Evolutionary conservation across 2,888 invertebrate species (phyloP).

Genomic region (Aleiodes testaceus): DNA sequence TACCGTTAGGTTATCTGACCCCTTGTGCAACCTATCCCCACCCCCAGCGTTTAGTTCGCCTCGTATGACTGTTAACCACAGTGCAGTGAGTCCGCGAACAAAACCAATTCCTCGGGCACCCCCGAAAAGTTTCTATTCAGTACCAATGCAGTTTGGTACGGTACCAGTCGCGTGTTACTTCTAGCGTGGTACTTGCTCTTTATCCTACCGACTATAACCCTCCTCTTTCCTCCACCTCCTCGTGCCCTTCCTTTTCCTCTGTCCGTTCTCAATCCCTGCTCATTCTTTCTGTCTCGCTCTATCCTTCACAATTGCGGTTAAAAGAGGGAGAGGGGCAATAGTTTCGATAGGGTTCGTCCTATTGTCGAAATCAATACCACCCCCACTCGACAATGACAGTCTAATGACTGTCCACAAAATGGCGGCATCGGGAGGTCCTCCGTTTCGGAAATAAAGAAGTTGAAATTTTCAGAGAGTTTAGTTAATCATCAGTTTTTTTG

Average conservation of each 20-base stretch:
- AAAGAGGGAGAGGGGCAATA: conserved; percentile 44
- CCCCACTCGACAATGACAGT: conserved; percentile 47
- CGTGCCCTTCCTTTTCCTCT: conserved; percentile 17
- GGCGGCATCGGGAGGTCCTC: neutral
- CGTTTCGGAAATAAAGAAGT: no score
- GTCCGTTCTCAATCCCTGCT: no score
- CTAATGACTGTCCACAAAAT: conserved; percentile 38
- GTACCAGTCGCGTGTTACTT: conserved; percentile 71
- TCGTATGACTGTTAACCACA: conserved; percentile 42
- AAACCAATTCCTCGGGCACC: conserved; percentile 58
- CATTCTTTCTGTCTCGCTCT: conserved; percentile 46
- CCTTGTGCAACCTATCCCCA: no score
- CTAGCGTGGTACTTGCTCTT: conserved; percentile 60
- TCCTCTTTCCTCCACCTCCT: conserved; percentile 38
- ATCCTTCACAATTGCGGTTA: conserved; percentile 43
- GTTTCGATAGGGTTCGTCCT: conserved; percentile 41
- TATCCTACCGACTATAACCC: conserved; percentile 38
- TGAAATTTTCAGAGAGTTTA: no score
- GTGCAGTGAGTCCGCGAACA: conserved; percentile 47
- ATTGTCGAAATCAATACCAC: conserved; percentile 50
- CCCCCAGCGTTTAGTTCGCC: neutral
- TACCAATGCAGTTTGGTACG: conserved; percentile 68
- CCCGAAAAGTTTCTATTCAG: conserved; percentile 58
- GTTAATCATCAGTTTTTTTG: no score
- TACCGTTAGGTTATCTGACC: conserved; percentile 32